A percentile compares a stretch with the other conserved stretches of the same genome.
phyloP scores from a whole-genome alignment of 2,113 vertebrate genomes.

The Laticauda colubrina region DNA sequence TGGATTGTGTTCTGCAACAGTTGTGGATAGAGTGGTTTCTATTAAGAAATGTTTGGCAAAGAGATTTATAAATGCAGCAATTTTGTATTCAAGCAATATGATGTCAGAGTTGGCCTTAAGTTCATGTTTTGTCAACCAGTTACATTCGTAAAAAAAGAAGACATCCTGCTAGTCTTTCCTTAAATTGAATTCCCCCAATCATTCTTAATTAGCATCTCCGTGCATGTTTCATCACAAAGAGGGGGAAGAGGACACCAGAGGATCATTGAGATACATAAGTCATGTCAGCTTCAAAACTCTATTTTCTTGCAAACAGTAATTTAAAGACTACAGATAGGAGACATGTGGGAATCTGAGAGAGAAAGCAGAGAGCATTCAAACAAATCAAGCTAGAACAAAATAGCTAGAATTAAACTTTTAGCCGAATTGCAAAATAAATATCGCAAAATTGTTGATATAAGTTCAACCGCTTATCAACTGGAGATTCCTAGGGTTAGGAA shows the following conservation, averaged over 20 bases:
- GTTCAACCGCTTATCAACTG: not conserved
- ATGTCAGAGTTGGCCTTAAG: constrained; percentile 36
- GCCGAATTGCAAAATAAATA: not conserved
- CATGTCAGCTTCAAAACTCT: constrained; percentile 25
- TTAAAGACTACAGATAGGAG: constrained; percentile 7
- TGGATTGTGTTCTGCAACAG: not conserved
- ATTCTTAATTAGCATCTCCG: constrained; percentile 60
- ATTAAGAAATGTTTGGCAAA: not conserved
- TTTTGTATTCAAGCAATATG: constrained; percentile 17
- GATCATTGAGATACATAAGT: constrained; percentile 43
- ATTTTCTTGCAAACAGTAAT: not conserved
- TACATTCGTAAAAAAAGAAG: constrained; percentile 44
- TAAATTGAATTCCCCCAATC: constrained; percentile 61
- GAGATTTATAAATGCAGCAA: constrained; percentile 5
- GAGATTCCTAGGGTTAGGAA: not conserved
- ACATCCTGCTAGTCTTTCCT: constrained; percentile 58
- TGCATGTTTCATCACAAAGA: not conserved
- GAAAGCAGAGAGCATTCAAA: not conserved
- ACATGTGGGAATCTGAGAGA: constrained; percentile 24
- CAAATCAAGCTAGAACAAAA: not conserved
- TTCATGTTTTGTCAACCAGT: constrained; percentile 54
- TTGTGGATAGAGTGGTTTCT: not conserved
- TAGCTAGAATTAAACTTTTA: not conserved
- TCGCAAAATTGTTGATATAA: not conserved
- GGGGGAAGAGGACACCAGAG: constrained; percentile 34